Percentiles rank a stretch among this genome's conserved stretches.
Conservation (phyloP, 2,888 invertebrate genomes). For the Epicampocera succincta region DNA sequence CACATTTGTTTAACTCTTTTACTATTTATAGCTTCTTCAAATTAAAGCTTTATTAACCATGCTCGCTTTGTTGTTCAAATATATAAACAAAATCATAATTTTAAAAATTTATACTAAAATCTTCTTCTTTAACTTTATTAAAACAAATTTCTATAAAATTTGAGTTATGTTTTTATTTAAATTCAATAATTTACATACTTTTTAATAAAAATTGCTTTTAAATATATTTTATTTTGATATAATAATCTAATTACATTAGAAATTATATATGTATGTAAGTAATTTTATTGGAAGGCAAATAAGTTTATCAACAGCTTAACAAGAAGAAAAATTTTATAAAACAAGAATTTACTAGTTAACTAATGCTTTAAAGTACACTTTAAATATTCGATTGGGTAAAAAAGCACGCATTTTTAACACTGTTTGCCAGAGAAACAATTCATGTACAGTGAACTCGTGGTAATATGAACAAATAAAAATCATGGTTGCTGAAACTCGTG, state of each 20-base stretch:
- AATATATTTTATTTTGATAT: conserved; percentile 20
- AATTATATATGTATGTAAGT: conserved; percentile 6
- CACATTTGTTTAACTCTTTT: conserved; percentile 71
- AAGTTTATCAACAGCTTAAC: conserved; percentile 36
- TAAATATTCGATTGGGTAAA: background rate
- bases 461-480: no score
- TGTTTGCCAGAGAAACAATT: no score
- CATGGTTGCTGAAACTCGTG: no score
- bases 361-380: conserved; percentile 48
- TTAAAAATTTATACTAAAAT: conserved; percentile 69
- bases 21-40: conserved; percentile 78
- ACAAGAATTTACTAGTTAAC: conserved; percentile 15
- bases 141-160: conserved; percentile 65
- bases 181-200: conserved; percentile 62
- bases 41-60: conserved; percentile 81
- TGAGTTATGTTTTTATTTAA: conserved; percentile 49
- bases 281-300: conserved; percentile 55
- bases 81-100: conserved; percentile 79
- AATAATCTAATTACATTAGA: conserved; percentile 50
- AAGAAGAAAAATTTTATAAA: conserved; percentile 26
- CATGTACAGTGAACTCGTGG: no score
- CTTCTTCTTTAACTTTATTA: conserved; percentile 35
- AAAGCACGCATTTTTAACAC: background rate
- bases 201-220: conserved; percentile 53
- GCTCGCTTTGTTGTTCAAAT: conserved; percentile 79